Evolutionary conservation across 2,113 vertebrate species (phyloP), one percentile per base, ranked within the genome.

Genomic region (Rhea americana): DNA sequence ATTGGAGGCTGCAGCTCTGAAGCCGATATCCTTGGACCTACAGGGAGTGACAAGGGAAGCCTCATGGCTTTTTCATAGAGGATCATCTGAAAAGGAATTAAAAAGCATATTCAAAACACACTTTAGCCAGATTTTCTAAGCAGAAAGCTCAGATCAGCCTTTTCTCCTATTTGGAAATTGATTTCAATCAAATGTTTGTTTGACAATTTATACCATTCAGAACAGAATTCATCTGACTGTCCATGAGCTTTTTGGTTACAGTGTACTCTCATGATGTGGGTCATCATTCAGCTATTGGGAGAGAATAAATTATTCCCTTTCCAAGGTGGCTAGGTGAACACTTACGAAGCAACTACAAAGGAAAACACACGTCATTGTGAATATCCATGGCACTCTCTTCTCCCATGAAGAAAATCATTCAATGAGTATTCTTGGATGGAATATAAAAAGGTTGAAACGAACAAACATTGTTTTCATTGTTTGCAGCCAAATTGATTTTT

Each of bases 41-140:
- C 81, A 16, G 98, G 97, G 74, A 99, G 51, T 43, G 95, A 35
- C 11, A 97, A 25, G 17, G 98, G 98, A 78, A 99, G 96, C 59
- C n/a, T 80, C 45, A 98, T 4, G 87, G 92, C 87, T 93, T 94
- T 72, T 85, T 96, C 97, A 55, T 97, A 98, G 72, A 97, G 41
- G 16, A 91, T 96, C 71, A 75, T 41, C 98, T 99, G 96, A 58
- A 94, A 97, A 87, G 11, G 37, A 96, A 95, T 85, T 65, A 20
- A 89, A 91, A 95, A 91, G 32, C 22, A 91, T 19, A 14, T 70
- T 93, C 55, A 90, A 88, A 94, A 96, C 41, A 70, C 8, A 24
- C 2, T 11, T 56, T 9, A 55, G 58, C 11, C 17, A 71, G 37
- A 6, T 51, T 41, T 47, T 87, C 50, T 55, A 24, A 76, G 55